Evolutionary conservation across 37 sponge, comb jelly and placozoan genomes (phyloP).

Genomic region (Bolinopsis microptera): DNA sequence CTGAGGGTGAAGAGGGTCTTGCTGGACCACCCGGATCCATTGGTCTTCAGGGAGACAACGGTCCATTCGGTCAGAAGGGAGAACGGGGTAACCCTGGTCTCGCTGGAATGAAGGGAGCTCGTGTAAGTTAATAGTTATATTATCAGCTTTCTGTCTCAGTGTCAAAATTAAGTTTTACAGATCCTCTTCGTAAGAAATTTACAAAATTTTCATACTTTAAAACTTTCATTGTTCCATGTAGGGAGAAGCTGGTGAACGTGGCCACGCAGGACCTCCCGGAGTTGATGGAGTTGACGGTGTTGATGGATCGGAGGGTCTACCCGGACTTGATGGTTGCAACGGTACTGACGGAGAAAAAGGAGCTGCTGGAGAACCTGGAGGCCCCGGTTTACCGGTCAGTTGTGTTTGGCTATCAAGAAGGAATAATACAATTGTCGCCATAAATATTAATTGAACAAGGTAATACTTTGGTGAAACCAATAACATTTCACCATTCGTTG

Average conservation of each 20-base stretch:
- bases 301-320: background rate
- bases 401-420: too few relatives aligned
- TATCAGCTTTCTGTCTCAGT: background rate
- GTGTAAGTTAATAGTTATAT: background rate
- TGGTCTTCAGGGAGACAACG: background rate
- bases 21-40: background rate
- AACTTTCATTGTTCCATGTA: too few relatives aligned
- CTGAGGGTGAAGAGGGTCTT: background rate
- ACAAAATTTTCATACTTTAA: too few relatives aligned
- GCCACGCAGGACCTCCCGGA: background rate
- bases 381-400: background rate
- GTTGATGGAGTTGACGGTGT: conserved; percentile 16
- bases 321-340: conserved; percentile 27
- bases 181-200: too few relatives aligned
- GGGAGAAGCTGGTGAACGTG: background rate
- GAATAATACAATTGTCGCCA: too few relatives aligned
- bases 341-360: conserved; percentile 44
- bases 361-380: background rate
- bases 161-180: background rate
- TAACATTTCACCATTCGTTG: too few relatives aligned
- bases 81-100: background rate
- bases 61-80: background rate
- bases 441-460: too few relatives aligned
- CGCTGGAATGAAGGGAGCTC: conserved; percentile 5
- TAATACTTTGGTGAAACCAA: too few relatives aligned